A percentile compares a stretch with the other conserved stretches of the same genome.
phyloP scores from a whole-genome alignment of 2,113 vertebrate genomes.

The Brienomyrus brachyistius region DNA sequence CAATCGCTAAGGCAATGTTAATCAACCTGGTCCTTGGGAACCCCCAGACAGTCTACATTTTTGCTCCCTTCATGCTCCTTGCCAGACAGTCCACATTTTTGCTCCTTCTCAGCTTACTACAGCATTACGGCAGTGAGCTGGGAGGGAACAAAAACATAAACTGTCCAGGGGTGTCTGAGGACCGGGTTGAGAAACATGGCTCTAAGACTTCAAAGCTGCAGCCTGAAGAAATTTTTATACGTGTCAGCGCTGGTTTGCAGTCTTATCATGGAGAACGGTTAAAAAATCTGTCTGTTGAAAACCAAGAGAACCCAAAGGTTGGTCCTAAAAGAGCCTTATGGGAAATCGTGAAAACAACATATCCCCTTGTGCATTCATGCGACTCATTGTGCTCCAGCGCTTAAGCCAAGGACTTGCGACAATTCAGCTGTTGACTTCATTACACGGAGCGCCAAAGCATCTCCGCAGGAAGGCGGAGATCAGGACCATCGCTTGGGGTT shows the following conservation, averaged over 20 bases:
- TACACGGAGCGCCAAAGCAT: neutral
- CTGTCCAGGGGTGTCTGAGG: neutral
- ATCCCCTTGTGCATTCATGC: neutral
- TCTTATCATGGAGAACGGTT: too few species aligned
- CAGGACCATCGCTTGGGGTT: neutral
- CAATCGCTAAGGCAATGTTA: neutral
- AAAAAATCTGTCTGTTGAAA: neutral
- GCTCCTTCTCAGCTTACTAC: neutral
- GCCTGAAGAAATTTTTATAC: neutral
- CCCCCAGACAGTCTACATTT: neutral
- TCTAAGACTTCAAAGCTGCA: neutral
- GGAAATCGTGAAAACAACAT: neutral
- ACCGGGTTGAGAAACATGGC: neutral
- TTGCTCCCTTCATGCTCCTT: neutral
- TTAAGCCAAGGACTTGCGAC: neutral
- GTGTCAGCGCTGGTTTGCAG: neutral
- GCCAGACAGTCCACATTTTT: neutral
- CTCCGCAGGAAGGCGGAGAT: neutral
- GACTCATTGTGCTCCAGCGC: neutral
- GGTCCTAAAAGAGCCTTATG: neutral
- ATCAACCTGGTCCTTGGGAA: neutral
- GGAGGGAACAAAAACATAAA: neutral
- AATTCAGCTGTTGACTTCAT: constrained; percentile 8
- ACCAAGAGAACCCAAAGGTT: neutral
- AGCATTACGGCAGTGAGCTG: neutral